These are phyloP conservation scores for Ceratitis capitata DNA, from an alignment of 1,140 invertebrate genomes.

Conservation along the genomic window DNA sequence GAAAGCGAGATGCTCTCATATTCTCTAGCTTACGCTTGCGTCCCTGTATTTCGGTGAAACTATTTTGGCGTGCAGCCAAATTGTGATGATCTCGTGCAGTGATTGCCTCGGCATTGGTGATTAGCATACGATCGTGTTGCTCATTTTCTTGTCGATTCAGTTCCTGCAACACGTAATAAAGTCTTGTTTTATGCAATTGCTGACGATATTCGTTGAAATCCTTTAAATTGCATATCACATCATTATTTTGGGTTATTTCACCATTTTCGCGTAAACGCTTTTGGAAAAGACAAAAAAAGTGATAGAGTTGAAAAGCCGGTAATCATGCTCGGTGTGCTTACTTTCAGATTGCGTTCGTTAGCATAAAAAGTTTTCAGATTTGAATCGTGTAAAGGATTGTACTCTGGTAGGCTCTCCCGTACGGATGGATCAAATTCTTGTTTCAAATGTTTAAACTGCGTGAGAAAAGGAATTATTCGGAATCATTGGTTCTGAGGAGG, in stretches of 20 bases:
- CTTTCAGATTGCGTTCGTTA: constrained; percentile 54
- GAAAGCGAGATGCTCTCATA: constrained; percentile 48
- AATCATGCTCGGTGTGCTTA: neutral
- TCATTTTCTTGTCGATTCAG: constrained; percentile 53
- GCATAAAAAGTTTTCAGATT: constrained; percentile 60
- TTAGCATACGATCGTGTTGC: constrained; percentile 55
- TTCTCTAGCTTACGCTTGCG: constrained; percentile 49
- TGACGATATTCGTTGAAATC: constrained; percentile 61
- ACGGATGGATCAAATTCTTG: constrained; percentile 57
- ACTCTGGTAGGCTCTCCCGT: constrained; percentile 52
- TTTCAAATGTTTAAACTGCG: constrained; percentile 53
- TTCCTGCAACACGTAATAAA: constrained; percentile 59
- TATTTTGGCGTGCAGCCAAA: constrained; percentile 48
- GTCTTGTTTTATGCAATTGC: constrained; percentile 61
- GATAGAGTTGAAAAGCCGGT: neutral
- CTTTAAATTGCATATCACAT: constrained; percentile 62
- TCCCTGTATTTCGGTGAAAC: constrained; percentile 50
- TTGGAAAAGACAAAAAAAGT: constrained; percentile 10
- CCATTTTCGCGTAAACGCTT: constrained; percentile 58
- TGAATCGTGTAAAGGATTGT: constrained; percentile 61
- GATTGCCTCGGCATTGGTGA: constrained; percentile 56
- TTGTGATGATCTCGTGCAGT: constrained; percentile 55
- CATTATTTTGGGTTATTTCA: constrained; percentile 58
- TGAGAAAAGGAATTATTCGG: too few relatives aligned
- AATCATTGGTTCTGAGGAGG: too few relatives aligned